Percentiles rank a stretch among this genome's conserved stretches.
Conservation (phyloP, 2,113 vertebrate species). For the Deroptyus accipitrinus region DNA sequence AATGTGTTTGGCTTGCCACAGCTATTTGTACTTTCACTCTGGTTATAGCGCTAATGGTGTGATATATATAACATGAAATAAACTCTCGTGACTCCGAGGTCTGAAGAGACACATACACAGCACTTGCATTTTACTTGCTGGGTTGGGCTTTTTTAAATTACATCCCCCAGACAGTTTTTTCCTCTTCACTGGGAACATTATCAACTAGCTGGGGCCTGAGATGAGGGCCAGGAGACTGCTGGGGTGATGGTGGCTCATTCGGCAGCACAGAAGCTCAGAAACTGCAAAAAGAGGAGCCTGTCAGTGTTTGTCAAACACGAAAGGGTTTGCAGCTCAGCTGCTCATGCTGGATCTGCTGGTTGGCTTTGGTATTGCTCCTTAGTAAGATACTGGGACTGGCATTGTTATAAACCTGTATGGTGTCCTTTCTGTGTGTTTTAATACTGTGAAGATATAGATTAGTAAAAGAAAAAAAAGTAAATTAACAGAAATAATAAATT, state of each 20-base stretch:
- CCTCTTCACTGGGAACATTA: not conserved
- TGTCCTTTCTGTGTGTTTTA: rapidly evolving
- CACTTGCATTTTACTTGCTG: not conserved
- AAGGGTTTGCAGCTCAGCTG: not conserved
- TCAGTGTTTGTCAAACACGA: rapidly evolving
- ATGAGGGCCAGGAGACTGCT: rapidly evolving
- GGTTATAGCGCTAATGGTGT: constrained; percentile 59
- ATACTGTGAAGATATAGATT: not conserved
- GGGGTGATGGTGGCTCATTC: rapidly evolving
- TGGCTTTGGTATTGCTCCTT: not conserved
- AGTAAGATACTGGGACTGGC: not conserved
- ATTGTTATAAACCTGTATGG: rapidly evolving
- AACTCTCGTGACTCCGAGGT: constrained; percentile 48
- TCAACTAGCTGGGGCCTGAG: not conserved
- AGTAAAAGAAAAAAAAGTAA: not conserved
- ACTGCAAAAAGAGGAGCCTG: not conserved
- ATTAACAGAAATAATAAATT: not conserved
- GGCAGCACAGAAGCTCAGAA: not conserved
- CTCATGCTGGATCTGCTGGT: not conserved
- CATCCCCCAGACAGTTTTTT: not conserved
- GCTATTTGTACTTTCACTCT: constrained; percentile 71
- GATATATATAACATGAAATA: constrained; percentile 66
- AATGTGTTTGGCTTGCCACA: constrained; percentile 62
- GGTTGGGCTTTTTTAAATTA: not conserved
- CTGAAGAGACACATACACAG: not conserved